Conservation (phyloP, 2,113 vertebrate genomes). For the Spilogale gracilis region DNA sequence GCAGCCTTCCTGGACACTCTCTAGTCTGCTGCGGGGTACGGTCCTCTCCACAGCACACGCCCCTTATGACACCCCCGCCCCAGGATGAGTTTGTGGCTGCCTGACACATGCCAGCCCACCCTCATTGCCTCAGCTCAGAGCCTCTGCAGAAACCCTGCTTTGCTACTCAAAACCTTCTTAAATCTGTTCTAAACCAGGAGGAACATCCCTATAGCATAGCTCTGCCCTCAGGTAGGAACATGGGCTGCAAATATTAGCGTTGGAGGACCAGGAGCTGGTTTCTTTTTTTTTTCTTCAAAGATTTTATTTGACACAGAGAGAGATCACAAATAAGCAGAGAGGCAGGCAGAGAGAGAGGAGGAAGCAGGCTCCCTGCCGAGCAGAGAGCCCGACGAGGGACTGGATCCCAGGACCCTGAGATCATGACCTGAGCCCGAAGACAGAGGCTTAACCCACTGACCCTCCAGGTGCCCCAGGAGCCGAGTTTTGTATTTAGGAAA, state of each 20-base stretch:
- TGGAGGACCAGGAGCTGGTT: not conserved
- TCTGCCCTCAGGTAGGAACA: too few relatives aligned
- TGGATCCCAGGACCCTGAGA: too few relatives aligned
- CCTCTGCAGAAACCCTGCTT: not conserved
- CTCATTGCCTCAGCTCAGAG: accelerated
- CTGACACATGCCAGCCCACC: not conserved
- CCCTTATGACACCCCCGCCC: not conserved
- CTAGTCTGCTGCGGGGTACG: too few relatives aligned
- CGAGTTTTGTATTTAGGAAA: not conserved
- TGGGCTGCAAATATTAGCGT: accelerated
- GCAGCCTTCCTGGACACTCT: not conserved
- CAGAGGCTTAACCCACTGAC: too few relatives aligned
- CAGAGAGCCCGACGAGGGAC: too few relatives aligned
- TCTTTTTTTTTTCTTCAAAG: too few relatives aligned
- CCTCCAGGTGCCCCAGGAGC: not conserved
- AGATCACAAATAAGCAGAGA: too few relatives aligned
- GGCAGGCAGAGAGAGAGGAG: too few relatives aligned
- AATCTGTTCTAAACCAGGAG: not conserved
- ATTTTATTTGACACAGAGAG: too few relatives aligned
- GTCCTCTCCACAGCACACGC: not conserved
- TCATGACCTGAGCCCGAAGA: too few relatives aligned
- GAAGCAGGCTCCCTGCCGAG: too few relatives aligned
- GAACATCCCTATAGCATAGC: not conserved
- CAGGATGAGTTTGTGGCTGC: not conserved
- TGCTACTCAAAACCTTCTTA: not conserved